Conservation (phyloP, 2,797 vertebrate genomes). For the Sebastes umbrosus region DNA sequence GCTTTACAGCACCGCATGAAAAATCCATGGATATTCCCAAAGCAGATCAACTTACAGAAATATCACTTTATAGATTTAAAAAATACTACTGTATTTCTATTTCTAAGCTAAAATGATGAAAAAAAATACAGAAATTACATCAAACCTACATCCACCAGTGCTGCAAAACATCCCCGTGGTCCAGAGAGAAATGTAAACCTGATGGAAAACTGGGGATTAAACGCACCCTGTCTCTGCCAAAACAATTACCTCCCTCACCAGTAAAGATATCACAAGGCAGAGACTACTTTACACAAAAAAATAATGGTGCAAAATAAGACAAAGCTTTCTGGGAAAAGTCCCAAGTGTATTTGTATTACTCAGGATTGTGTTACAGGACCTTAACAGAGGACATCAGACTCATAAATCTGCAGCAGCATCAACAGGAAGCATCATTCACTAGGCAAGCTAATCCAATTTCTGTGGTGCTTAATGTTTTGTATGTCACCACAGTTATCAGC, state of each 20-base stretch:
- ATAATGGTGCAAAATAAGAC: slow-evolving; percentile 31
- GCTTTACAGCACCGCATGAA: slow-evolving; percentile 25
- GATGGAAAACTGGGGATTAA: slow-evolving; percentile 34
- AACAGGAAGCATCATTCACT: slow-evolving; percentile 48
- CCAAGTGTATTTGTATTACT: slow-evolving; percentile 33
- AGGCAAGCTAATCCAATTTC: slow-evolving; percentile 66
- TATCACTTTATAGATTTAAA: slow-evolving; percentile 4
- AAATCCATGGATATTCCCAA: slow-evolving; percentile 6
- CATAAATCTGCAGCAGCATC: slow-evolving; percentile 52
- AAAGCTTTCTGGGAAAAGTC: slow-evolving; percentile 26
- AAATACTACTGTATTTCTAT: not conserved
- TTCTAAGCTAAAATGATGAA: not conserved
- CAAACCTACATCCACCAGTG: not conserved
- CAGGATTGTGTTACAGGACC: slow-evolving; percentile 48
- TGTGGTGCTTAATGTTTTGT: slow-evolving; percentile 46
- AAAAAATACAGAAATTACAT: slow-evolving; percentile 3
- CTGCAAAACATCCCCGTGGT: slow-evolving; percentile 12
- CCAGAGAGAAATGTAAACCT: slow-evolving; percentile 16
- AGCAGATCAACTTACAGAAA: not conserved
- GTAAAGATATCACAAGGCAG: slow-evolving; percentile 17
- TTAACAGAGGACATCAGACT: slow-evolving; percentile 44
- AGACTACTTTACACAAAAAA: slow-evolving; percentile 1
- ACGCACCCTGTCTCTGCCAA: slow-evolving; percentile 26
- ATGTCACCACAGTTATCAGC: slow-evolving; percentile 54
- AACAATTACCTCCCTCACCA: slow-evolving; percentile 24